Evolutionary conservation across 2,888 invertebrate species (phyloP), one percentile per base, ranked within the genome.

Genomic region (Pimpla rufipes): DNA sequence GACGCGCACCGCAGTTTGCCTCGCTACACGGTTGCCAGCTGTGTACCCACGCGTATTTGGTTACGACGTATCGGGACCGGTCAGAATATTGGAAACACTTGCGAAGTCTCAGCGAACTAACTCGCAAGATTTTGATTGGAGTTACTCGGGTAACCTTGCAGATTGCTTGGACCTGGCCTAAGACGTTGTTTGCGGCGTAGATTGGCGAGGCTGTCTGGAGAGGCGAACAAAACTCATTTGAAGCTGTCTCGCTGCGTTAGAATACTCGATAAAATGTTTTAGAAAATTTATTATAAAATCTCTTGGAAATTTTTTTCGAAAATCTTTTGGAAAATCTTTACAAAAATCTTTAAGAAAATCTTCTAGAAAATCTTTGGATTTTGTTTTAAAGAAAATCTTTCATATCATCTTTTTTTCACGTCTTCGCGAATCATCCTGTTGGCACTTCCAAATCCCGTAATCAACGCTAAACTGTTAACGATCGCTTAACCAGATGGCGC

Each of bases 401-500:
- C 57, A 11, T 23, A 16, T 11, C 45, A 45, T 29, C 4, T 21
- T 21, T 18, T 40, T 18, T 47, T 16, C 35, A 35, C 18, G 11
- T 45, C 2, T 50, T 62, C 50, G 8, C 2, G 7, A 13, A 74
- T 47, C 3, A 37, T 47, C 47, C 13, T 11, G 23, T 35, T 62
- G 62, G 18, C 40, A 35, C 2, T 67, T 76, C 29, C 13, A 18
- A 29, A 16, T 37, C 29, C 66, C 4, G 67, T 50, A 73, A 77
- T 80, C 83, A 71, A 21, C 40, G 64, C 67, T 73, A 68, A 83
- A 50, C 55, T 59, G 40, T 71, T 79, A 76, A 80, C 64, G 77
- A 84, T 81, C 70, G 64, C 40, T 11, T 18, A 47, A 77, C 80
- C 83, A 83, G 77, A 80, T 77, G 83, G 59, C 68, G 35, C n/a